phyloP scores from a whole-genome alignment of 2,888 invertebrate genomes.

The Cataglyphis altisquamis region DNA sequence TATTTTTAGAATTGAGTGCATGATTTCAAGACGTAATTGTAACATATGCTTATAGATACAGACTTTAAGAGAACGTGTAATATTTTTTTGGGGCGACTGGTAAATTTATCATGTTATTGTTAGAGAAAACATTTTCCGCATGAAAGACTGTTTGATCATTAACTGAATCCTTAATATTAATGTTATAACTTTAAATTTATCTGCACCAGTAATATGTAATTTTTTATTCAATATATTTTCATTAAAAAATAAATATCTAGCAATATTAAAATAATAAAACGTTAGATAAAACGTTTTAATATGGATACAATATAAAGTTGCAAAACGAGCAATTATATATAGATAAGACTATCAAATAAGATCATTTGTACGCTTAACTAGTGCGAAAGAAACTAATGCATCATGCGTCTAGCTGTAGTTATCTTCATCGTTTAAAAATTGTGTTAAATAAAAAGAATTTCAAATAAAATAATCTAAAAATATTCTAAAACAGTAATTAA shows the following conservation, averaged over 20 bases:
- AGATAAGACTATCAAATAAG: constrained; percentile 9
- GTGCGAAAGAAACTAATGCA: constrained; percentile 8
- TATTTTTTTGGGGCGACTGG: constrained; percentile 56
- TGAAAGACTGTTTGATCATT: constrained; percentile 21
- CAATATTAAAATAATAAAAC: background rate
- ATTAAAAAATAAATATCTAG: background rate
- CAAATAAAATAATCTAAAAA: background rate
- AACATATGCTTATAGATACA: constrained; percentile 14
- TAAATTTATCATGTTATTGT: constrained; percentile 62
- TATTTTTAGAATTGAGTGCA: background rate
- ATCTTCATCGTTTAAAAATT: constrained; percentile 7
- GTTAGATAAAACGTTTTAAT: constrained; percentile 4
- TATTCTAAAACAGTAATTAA: background rate
- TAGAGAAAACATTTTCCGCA: constrained; percentile 58
- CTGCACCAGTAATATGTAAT: background rate
- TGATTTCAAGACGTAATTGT: background rate
- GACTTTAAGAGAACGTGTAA: constrained; percentile 45
- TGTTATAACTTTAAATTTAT: background rate
- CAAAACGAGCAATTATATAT: constrained; percentile 28
- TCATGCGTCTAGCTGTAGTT: constrained; percentile 3
- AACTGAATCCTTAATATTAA: background rate
- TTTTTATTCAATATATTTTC: background rate
- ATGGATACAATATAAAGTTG: constrained; percentile 19
- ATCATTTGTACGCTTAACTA: constrained; percentile 33
- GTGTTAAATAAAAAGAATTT: constrained; percentile 7